These are phyloP conservation scores for Todiramphus saurophagus DNA, from an alignment of 2,113 vertebrate species.

Conservation along the genomic window DNA sequence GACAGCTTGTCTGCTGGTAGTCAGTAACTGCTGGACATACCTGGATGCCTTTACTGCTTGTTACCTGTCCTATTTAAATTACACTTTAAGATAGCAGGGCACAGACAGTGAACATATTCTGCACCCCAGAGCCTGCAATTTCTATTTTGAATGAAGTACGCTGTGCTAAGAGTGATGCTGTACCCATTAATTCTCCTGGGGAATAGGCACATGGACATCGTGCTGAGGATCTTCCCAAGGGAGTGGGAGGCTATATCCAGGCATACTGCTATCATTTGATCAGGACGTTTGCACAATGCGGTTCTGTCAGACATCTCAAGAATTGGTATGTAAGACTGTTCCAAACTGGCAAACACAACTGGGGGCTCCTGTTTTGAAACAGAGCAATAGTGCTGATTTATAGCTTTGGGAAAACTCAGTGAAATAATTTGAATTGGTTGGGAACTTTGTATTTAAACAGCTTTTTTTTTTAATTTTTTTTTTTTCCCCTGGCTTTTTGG, in stretches of 20 bases:
- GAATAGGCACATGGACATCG: neutral
- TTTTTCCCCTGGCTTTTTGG: neutral
- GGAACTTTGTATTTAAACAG: conserved; percentile 3
- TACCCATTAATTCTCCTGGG: neutral
- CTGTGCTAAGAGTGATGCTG: neutral
- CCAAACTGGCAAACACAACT: conserved; percentile 11
- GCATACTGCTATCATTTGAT: neutral
- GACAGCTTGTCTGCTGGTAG: neutral
- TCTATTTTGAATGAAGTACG: neutral
- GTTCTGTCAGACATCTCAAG: neutral
- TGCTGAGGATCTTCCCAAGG: neutral
- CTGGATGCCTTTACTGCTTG: neutral
- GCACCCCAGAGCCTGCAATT: neutral
- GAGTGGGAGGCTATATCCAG: neutral
- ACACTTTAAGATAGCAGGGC: neutral
- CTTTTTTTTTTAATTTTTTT: neutral
- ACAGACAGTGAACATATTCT: neutral
- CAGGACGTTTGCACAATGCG: neutral
- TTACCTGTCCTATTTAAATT: neutral
- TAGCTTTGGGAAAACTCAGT: conserved; percentile 26
- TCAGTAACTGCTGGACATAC: neutral
- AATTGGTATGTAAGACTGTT: neutral
- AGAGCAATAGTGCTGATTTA: conserved; percentile 4
- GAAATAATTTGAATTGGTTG: neutral
- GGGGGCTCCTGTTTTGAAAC: conserved; percentile 34